These are phyloP conservation scores for Diarsia mendica DNA, from an alignment of 2,888 invertebrate genomes.

Conservation along the genomic window DNA sequence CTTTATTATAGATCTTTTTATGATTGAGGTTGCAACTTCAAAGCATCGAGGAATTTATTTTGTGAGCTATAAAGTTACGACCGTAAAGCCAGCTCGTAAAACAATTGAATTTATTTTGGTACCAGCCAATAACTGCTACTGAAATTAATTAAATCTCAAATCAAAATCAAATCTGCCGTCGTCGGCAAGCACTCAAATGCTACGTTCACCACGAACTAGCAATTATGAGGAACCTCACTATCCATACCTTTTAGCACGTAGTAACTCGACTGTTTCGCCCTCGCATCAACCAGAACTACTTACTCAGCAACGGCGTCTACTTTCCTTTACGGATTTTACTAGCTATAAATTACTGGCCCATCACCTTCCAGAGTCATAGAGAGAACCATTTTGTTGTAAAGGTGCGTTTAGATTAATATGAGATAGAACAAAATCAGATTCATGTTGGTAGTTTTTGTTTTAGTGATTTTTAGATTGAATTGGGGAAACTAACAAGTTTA, in stretches of 20 bases:
- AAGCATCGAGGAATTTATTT: conserved; percentile 30
- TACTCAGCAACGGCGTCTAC: conserved; percentile 49
- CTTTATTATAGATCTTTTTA: conserved; percentile 38
- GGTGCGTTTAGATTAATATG: conserved; percentile 21
- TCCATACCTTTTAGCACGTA: conserved; percentile 41
- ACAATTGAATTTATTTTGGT: not conserved
- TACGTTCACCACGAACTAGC: conserved; percentile 20
- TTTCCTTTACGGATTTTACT: conserved; percentile 55
- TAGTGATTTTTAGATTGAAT: not conserved
- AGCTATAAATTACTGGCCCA: conserved; percentile 55
- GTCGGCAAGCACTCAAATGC: conserved; percentile 11
- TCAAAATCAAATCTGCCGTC: not conserved
- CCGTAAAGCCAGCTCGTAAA: conserved; percentile 6
- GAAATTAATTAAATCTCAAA: conserved; percentile 36
- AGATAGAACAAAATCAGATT: not conserved
- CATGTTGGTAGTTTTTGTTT: not conserved
- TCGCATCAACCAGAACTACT: conserved; percentile 56
- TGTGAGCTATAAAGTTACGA: conserved; percentile 12
- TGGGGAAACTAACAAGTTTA: too few species aligned
- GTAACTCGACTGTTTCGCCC: conserved; percentile 43
- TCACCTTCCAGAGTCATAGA: conserved; percentile 39
- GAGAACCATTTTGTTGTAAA: conserved; percentile 25
- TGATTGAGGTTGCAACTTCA: conserved; percentile 30
- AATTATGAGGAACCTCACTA: conserved; percentile 33
- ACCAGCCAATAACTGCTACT: not conserved